phyloP scores from a whole-genome alignment of 2,888 invertebrate species.

The Ectobius pallidus region DNA sequence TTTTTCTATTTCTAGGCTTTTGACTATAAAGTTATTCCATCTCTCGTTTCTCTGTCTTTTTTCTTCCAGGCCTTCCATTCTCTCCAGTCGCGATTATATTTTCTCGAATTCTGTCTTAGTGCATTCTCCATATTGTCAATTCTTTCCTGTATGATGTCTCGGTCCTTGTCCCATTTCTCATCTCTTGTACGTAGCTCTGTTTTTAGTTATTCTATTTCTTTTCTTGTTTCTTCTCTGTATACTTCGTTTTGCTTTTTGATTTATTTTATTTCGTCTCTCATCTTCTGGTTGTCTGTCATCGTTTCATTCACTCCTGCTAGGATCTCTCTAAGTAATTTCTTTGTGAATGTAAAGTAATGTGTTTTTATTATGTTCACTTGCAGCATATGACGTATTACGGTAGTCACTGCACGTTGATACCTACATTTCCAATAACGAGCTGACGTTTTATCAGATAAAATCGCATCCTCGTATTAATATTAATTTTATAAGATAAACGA shows the following conservation, averaged over 20 bases:
- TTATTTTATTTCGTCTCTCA: neutral
- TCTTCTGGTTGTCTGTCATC: neutral
- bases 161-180: neutral
- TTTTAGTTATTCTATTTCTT: too few relatives aligned
- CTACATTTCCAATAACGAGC: too few relatives aligned
- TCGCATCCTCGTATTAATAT: too few relatives aligned
- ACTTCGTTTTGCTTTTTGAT: neutral
- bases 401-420: too few relatives aligned
- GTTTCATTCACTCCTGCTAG: neutral
- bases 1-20: neutral
- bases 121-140: neutral
- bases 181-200: neutral
- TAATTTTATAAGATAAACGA: too few relatives aligned
- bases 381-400: too few relatives aligned
- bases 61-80: neutral
- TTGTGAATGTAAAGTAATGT: too few relatives aligned
- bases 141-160: neutral
- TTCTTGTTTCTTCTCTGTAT: neutral
- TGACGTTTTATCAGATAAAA: too few relatives aligned
- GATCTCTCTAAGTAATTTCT: too few relatives aligned
- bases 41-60: neutral
- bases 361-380: too few relatives aligned
- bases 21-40: neutral
- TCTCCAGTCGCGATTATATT: neutral
- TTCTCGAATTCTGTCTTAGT: neutral